A percentile compares a stretch with the other conserved stretches of the same genome.
These are phyloP conservation scores for Lomographa bimaculata DNA, from an alignment of 2,888 invertebrate species.

Conservation along the genomic window DNA sequence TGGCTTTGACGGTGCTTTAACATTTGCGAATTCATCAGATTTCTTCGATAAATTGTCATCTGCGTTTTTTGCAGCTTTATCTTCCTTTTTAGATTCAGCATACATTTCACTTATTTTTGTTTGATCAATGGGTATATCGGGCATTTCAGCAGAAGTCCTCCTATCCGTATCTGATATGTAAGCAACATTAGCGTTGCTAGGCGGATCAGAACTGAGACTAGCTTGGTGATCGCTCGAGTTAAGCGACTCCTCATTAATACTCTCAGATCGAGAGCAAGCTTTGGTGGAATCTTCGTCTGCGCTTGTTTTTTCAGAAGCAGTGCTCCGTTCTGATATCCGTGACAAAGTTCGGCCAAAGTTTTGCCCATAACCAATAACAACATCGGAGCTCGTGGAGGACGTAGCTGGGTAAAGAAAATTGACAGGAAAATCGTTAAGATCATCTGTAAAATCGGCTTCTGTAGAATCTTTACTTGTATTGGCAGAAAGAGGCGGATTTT, in stretches of 20 bases:
- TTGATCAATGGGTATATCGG: slow-evolving; percentile 91
- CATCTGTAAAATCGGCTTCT: slow-evolving; percentile 89
- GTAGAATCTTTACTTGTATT: slow-evolving; percentile 81
- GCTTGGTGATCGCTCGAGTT: slow-evolving; percentile 94
- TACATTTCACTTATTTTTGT: slow-evolving; percentile 84
- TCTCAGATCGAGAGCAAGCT: slow-evolving; percentile 92
- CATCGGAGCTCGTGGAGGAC: slow-evolving; percentile 85
- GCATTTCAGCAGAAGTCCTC: slow-evolving; percentile 92
- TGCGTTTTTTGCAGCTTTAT: slow-evolving; percentile 52
- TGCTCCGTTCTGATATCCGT: slow-evolving; percentile 94
- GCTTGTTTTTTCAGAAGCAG: slow-evolving; percentile 94
- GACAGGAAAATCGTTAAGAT: slow-evolving; percentile 89
- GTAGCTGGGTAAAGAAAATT: slow-evolving; percentile 89
- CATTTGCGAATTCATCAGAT: slow-evolving; percentile 48
- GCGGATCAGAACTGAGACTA: slow-evolving; percentile 93
- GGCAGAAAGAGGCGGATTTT: slow-evolving; percentile 74
- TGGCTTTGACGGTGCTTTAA: slow-evolving; percentile 65
- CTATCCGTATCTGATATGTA: slow-evolving; percentile 91
- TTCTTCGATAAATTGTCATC: slow-evolving; percentile 50
- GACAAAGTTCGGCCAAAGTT: slow-evolving; percentile 92
- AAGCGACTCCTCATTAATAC: slow-evolving; percentile 92
- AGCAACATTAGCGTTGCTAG: slow-evolving; percentile 88
- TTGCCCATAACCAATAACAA: slow-evolving; percentile 88
- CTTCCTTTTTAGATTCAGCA: slow-evolving; percentile 76
- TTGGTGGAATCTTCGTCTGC: slow-evolving; percentile 94